A percentile compares a stretch with the other conserved stretches of the same genome.
Evolutionary conservation across 2,888 invertebrate genomes (phyloP).

Genomic region (Ceramica pisi): DNA sequence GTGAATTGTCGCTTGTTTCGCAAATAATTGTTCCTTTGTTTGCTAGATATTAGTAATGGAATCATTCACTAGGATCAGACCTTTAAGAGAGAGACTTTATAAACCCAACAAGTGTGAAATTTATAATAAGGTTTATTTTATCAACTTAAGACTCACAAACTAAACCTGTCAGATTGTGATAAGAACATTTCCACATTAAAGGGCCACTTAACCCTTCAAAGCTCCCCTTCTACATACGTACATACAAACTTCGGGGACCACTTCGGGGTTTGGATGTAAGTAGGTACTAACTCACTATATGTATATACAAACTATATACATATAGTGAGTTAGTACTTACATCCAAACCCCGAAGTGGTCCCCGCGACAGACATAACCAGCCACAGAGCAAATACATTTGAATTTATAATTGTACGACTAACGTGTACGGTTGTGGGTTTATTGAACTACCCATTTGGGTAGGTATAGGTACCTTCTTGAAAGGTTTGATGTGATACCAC

Average conservation of each 20-base stretch:
- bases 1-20: no score
- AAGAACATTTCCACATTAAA: conserved; percentile 14
- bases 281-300: no score
- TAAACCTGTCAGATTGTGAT: conserved; percentile 22
- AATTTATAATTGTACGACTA: conserved; percentile 49
- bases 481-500: conserved; percentile 9
- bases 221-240: not conserved
- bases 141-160: not conserved
- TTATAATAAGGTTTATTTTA: not conserved
- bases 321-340: conserved; percentile 14
- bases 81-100: no score
- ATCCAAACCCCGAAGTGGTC: conserved; percentile 19
- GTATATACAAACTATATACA: not conserved
- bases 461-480: not conserved
- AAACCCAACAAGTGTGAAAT: not conserved
- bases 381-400: conserved; percentile 55
- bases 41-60: no score
- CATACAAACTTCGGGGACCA: no score
- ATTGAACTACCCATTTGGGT: conserved; percentile 4
- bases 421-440: conserved; percentile 31
- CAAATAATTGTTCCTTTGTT: no score
- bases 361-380: conserved; percentile 36
- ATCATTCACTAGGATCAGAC: no score
- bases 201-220: conserved; percentile 3
- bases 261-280: no score